phyloP scores from a whole-genome alignment of 2,113 vertebrate genomes.

The Pterocles orientalis region DNA sequence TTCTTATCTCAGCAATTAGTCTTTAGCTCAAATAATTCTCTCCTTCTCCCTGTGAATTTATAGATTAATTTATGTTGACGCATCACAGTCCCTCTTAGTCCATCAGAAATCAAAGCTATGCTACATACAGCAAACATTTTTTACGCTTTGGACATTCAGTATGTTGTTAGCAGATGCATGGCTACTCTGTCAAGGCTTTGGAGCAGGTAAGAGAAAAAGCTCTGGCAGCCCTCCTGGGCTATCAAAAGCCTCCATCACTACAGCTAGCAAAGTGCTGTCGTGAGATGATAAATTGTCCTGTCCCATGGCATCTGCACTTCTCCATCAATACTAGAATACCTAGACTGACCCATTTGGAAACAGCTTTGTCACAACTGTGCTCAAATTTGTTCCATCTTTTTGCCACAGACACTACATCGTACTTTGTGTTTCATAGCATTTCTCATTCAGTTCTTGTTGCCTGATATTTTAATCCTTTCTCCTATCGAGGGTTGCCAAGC shows the following conservation, averaged over 20 bases:
- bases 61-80: neutral
- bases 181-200: neutral
- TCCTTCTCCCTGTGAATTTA: neutral
- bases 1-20: neutral
- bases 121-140: neutral
- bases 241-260: neutral
- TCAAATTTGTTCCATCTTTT: conserved; percentile 26
- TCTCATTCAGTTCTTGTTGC: neutral
- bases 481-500: neutral
- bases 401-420: neutral
- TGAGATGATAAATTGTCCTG: neutral
- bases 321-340: neutral
- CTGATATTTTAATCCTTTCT: conserved; percentile 11
- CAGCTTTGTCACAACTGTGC: neutral
- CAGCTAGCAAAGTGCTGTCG: neutral
- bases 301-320: neutral
- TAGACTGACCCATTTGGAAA: neutral
- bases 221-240: neutral
- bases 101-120: neutral
- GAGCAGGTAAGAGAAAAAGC: neutral
- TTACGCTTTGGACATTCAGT: neutral
- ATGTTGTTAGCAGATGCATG: neutral
- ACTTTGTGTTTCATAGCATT: neutral
- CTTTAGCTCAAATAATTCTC: neutral
- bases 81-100: neutral